Evolutionary conservation across 2,888 invertebrate species (phyloP).

Genomic region (Ochropleura plecta): DNA sequence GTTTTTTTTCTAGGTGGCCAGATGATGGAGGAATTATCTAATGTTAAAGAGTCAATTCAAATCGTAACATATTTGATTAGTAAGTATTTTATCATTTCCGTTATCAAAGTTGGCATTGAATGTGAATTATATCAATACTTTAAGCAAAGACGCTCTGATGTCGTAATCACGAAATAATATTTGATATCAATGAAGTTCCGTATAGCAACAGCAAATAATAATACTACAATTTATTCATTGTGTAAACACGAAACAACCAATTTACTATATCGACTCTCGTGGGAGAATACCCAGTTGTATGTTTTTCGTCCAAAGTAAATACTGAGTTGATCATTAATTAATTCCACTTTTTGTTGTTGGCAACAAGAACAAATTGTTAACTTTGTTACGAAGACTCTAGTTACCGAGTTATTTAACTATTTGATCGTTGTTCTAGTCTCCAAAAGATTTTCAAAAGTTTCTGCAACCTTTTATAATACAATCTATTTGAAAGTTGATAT

Average conservation of each 20-base stretch:
- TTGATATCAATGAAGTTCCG: background rate
- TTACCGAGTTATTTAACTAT: constrained; percentile 60
- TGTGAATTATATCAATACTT: constrained; percentile 22
- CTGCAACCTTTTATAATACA: constrained; percentile 32
- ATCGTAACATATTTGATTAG: background rate
- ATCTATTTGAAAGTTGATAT: constrained; percentile 32
- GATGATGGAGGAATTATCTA: background rate
- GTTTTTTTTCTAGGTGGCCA: too few species aligned
- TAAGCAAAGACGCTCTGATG: background rate
- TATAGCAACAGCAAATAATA: constrained; percentile 34
- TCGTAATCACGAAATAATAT: constrained; percentile 8
- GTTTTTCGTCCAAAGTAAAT: constrained; percentile 60
- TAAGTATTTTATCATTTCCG: background rate
- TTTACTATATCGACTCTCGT: constrained; percentile 47
- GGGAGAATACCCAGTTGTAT: constrained; percentile 58
- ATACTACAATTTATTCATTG: constrained; percentile 32
- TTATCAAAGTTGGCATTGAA: constrained; percentile 12
- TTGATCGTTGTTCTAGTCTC: constrained; percentile 60
- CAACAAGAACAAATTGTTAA: constrained; percentile 57
- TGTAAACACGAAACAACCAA: constrained; percentile 53
- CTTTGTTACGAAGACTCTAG: constrained; percentile 55
- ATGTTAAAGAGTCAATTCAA: background rate
- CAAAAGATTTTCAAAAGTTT: constrained; percentile 51
- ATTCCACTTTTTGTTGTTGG: constrained; percentile 63
- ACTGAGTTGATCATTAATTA: constrained; percentile 60